Conservation (phyloP, 92 coral and sea anemone genomes). For the Epizoanthus rinbou region DNA sequence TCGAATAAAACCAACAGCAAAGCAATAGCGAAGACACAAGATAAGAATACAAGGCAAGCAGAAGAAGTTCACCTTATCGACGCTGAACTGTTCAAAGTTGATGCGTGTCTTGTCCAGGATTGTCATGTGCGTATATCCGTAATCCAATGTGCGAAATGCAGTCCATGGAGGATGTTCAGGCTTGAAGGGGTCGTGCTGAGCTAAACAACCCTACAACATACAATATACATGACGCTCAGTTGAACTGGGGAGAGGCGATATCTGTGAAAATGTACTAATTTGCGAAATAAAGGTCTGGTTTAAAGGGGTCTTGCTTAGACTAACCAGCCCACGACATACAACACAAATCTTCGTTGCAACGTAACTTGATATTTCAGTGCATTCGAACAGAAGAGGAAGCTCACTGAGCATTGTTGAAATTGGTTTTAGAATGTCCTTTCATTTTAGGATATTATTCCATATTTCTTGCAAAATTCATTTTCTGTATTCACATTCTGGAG, state of each 20-base stretch:
- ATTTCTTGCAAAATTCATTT: too few species aligned
- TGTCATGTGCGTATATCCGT: conserved; percentile 93
- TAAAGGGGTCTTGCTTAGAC: too few species aligned
- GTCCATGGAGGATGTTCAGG: conserved; percentile 82
- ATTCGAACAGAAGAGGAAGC: too few species aligned
- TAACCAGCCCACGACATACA: too few species aligned
- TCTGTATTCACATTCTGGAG: too few species aligned
- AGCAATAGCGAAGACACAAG: not conserved
- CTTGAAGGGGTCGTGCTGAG: conserved; percentile 77
- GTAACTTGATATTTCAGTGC: too few species aligned
- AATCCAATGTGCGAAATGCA: conserved; percentile 85
- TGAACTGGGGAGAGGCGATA: not conserved
- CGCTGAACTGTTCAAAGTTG: conserved; percentile 90
- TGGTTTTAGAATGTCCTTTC: too few species aligned
- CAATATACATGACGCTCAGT: not conserved
- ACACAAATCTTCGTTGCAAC: too few species aligned
- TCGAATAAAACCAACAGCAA: too few species aligned
- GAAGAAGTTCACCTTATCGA: conserved; percentile 66
- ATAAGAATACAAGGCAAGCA: not conserved
- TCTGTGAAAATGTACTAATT: not conserved
- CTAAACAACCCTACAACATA: conserved; percentile 77
- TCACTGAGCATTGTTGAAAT: too few species aligned
- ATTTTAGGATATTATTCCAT: too few species aligned
- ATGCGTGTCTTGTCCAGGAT: conserved; percentile 82
- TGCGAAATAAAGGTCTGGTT: not conserved